Percentiles rank a stretch among this genome's conserved stretches.
Evolutionary conservation across 2,113 vertebrate genomes (phyloP).

Genomic region (Dicaeum eximium): DNA sequence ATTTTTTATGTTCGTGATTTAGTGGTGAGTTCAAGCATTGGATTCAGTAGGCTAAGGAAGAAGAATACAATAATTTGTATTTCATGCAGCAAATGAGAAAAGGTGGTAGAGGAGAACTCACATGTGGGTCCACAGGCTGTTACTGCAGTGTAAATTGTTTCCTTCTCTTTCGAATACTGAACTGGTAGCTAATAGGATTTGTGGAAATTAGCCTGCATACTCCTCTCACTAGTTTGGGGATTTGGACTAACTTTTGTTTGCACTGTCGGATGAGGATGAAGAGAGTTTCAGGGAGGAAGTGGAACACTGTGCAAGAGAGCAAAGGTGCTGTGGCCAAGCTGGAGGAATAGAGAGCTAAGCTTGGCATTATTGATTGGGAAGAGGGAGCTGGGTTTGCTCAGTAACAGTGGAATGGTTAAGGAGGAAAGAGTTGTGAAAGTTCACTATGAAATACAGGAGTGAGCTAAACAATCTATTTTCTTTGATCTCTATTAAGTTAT

Average conservation of each 20-base stretch:
- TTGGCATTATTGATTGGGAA: neutral
- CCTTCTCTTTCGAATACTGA: neutral
- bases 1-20: neutral
- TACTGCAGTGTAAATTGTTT: neutral
- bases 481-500: conserved; percentile 49
- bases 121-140: neutral
- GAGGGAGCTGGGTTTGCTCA: conserved; percentile 7
- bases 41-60: neutral
- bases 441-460: conserved; percentile 38
- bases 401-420: neutral
- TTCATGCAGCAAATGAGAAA: neutral
- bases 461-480: conserved; percentile 17
- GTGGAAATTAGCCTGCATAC: neutral
- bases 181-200: neutral
- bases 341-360: neutral
- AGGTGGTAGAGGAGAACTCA: accelerated
- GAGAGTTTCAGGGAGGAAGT: neutral
- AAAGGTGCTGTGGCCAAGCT: neutral
- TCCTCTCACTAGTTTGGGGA: neutral
- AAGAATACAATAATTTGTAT: neutral
- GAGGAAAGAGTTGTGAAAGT: conserved; percentile 4
- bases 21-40: neutral
- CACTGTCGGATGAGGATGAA: neutral
- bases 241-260: neutral
- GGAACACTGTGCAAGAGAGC: neutral